Base-by-base conservation (phyloP, 2,888 invertebrate genomes). In the Chironomus riparius region DNA sequence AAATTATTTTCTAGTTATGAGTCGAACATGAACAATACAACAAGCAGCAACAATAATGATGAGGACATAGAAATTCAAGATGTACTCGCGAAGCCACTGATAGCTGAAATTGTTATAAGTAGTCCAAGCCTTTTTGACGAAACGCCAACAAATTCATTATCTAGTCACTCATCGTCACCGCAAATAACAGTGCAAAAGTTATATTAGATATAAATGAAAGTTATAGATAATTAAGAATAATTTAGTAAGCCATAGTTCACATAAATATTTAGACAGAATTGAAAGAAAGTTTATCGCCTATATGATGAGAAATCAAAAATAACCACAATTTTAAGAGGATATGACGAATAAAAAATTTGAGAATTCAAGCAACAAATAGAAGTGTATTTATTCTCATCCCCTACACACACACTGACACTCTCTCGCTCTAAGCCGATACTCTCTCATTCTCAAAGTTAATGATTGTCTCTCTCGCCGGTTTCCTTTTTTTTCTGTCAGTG, bases 111-210 rank as follows among this genome's bases (percentile, higher is more conserved):
- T 78, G 81, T 80, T 76, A 82, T 84, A 70, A 84, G 84, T 79
- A 84, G 84, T 79, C 84, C 84, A 22, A 84, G 84, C 80, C 80
- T 84, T 73, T 83, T 84, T 79, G 79, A 80, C 56, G 81, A 81
- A 72, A 83, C 83, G 47, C 80, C 80, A 38, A 80, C 79, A 71
- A 82, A 82, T 47, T 76, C 76, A 28, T 28, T 62, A 18, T 77
- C 70, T 62, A 77, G 77, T 73, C 77, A 73, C 15, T 76, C 68
- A 48, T 76, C 72, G 70, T 77, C 77, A 56, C 77, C 72, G 28
- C 68, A 61, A 75, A 70, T 68, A 61, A 77, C 77, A n/a, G 77
- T 77, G 13, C 68, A 76, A 76, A 76, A 73, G 18, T 73, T 73
- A 73, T 21, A 47, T 73, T 73, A 47, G 71, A 21, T 71, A 47